phyloP scores from a whole-genome alignment of 2,797 vertebrate genomes.

The Anas bahamensis region DNA sequence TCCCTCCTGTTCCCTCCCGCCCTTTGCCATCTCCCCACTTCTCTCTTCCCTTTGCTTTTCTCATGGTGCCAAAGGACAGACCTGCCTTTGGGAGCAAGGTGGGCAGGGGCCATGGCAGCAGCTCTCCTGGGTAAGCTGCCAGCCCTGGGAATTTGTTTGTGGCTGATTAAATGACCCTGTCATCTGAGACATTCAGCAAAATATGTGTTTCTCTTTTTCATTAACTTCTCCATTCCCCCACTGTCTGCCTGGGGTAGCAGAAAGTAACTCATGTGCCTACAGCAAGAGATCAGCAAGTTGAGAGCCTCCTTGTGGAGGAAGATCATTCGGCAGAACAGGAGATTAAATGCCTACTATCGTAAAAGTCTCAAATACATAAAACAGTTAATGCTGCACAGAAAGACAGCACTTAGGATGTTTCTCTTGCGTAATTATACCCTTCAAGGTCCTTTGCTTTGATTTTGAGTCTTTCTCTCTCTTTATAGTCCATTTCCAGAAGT shows the following conservation, averaged over 20 bases:
- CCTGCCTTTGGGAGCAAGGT: neutral
- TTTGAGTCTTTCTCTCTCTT: neutral
- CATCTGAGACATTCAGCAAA: constrained; percentile 23
- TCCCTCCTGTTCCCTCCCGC: neutral
- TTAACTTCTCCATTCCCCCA: neutral
- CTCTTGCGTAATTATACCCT: neutral
- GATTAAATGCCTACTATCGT: neutral
- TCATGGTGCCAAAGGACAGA: neutral
- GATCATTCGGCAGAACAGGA: neutral
- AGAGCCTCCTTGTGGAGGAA: neutral
- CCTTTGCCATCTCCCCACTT: neutral
- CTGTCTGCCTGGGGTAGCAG: neutral
- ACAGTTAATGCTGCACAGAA: neutral
- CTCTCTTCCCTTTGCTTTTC: neutral
- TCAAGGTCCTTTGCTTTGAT: constrained; percentile 4
- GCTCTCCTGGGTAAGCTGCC: neutral
- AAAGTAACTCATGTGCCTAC: neutral
- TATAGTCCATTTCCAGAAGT: neutral
- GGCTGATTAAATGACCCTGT: neutral
- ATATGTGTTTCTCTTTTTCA: constrained; percentile 10
- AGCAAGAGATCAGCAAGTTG: neutral
- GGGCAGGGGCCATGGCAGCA: neutral
- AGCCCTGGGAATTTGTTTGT: neutral
- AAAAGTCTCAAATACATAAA: neutral
- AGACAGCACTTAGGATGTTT: neutral